Conservation (phyloP, 2,797 vertebrate genomes). For the Pangasius sanitwongsei region DNA sequence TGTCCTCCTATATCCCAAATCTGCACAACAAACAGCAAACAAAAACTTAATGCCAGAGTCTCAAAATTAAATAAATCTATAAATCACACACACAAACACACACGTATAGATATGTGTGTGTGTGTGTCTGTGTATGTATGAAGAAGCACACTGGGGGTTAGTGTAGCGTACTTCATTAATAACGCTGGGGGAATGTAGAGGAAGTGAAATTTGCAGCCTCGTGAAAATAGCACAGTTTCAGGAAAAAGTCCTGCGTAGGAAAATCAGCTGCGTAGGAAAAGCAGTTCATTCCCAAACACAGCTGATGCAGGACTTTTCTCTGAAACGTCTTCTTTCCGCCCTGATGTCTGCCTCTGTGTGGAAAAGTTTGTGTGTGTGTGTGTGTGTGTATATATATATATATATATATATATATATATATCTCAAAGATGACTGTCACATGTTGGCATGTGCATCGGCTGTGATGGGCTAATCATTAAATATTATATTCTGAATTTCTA, state of each 20-base stretch:
- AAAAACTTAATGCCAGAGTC: not conserved
- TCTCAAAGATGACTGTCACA: not conserved
- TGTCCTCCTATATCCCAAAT: conserved; percentile 99
- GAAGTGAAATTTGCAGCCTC: not conserved
- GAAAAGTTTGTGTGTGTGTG: not conserved
- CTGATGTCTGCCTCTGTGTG: not conserved
- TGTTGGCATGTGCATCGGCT: too few relatives aligned
- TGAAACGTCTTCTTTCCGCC: not conserved
- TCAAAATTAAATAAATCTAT: too few relatives aligned
- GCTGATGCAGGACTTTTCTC: conserved; percentile 11
- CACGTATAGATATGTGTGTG: too few relatives aligned
- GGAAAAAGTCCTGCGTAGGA: not conserved
- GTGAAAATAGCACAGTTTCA: not conserved
- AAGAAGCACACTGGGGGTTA: not conserved
- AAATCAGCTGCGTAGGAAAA: not conserved
- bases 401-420: not conserved
- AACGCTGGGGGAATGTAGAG: not conserved
- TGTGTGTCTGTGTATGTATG: not conserved
- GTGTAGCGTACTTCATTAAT: not conserved
- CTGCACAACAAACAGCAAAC: conserved; percentile 65
- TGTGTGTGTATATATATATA: not conserved
- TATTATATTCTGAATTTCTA: too few relatives aligned
- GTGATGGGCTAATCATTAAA: too few relatives aligned
- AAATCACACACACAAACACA: too few relatives aligned
- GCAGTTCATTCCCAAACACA: not conserved